A percentile compares a stretch with the other conserved stretches of the same genome.
phyloP scores from a whole-genome alignment of 2,888 invertebrate genomes.

The Sphaerophoria rueppellii region DNA sequence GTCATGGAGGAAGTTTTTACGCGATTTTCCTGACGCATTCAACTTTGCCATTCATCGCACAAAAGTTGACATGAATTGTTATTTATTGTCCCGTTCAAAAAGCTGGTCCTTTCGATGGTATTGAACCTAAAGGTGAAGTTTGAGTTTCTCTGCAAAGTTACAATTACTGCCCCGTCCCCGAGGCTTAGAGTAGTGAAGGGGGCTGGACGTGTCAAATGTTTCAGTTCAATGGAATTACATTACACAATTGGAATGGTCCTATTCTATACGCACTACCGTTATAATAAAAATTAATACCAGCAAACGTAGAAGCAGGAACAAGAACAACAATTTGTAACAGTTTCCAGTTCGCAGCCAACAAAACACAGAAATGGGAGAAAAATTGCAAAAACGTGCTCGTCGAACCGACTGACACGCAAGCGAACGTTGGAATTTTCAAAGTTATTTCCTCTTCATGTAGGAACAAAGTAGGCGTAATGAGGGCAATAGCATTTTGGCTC shows the following conservation, averaged over 20 bases:
- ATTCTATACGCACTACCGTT: conserved; percentile 17
- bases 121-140: conserved; percentile 44
- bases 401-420: background rate
- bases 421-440: conserved; percentile 37
- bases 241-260: conserved; percentile 10
- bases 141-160: background rate
- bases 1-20: background rate
- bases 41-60: conserved; percentile 49
- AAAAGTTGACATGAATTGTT: conserved; percentile 54
- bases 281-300: conserved; percentile 63
- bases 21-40: conserved; percentile 52
- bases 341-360: background rate
- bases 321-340: background rate
- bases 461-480: conserved; percentile 61
- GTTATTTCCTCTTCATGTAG: conserved; percentile 62
- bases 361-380: conserved; percentile 14
- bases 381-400: conserved; percentile 54
- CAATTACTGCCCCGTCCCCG: background rate
- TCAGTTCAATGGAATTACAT: conserved; percentile 58
- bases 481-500: conserved; percentile 52
- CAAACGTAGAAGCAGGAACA: background rate
- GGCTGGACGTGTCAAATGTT: conserved; percentile 61
- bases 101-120: background rate
- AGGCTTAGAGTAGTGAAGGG: conserved; percentile 3
- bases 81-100: conserved; percentile 49